Percentiles rank a stretch among this genome's conserved stretches.
These are phyloP conservation scores for Listronotus bonariensis DNA, from an alignment of 1,140 invertebrate genomes.

Conservation along the genomic window DNA sequence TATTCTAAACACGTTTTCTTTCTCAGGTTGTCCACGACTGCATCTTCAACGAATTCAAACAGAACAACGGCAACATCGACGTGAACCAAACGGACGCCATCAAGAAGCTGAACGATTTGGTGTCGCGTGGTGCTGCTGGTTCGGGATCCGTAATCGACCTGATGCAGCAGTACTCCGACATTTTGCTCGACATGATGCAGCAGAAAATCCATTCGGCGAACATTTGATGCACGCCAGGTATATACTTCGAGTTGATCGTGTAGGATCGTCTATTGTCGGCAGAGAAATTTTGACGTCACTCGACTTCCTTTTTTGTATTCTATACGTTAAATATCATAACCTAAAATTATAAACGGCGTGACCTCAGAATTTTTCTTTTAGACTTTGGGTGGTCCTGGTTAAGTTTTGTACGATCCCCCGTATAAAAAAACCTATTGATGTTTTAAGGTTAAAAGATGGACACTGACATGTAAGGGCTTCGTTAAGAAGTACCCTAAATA, in stretches of 20 bases:
- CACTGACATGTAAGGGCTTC: too few species aligned
- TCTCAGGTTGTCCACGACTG: constrained; percentile 57
- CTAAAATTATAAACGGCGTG: neutral
- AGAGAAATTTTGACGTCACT: neutral
- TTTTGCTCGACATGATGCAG: constrained; percentile 65
- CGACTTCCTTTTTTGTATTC: too few species aligned
- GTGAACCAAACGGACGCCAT: constrained; percentile 53
- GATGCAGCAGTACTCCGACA: constrained; percentile 70
- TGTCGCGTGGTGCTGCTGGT: constrained; percentile 54
- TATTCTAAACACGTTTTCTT: too few species aligned
- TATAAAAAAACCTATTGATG: too few species aligned
- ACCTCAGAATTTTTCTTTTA: neutral
- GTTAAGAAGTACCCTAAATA: too few species aligned
- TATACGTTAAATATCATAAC: too few species aligned
- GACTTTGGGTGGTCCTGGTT: too few species aligned
- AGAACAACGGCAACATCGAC: constrained; percentile 48
- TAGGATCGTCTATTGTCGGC: neutral
- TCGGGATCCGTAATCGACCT: constrained; percentile 63
- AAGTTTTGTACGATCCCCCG: too few species aligned
- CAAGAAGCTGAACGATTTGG: constrained; percentile 53
- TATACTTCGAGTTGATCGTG: constrained; percentile 33
- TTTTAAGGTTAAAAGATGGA: too few species aligned
- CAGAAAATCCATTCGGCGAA: constrained; percentile 61
- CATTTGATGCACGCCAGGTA: constrained; percentile 43
- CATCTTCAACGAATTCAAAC: constrained; percentile 48